A percentile compares a stretch with the other conserved stretches of the same genome.
These are phyloP conservation scores for Tetragnatha montana DNA, from an alignment of 2,888 invertebrate genomes.

Conservation along the genomic window DNA sequence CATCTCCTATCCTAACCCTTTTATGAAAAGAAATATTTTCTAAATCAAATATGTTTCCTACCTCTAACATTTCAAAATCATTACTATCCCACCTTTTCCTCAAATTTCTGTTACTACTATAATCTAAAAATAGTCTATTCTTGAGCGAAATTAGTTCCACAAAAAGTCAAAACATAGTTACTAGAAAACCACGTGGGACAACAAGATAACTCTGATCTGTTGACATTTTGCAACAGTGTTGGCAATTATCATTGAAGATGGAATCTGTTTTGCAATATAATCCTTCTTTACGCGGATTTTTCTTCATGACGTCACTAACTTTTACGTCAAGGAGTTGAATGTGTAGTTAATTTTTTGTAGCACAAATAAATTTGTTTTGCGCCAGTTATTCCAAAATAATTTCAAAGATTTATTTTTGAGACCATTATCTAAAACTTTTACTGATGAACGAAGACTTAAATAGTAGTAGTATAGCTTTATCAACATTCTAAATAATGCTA, in stretches of 20 bases:
- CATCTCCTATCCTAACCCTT: no score
- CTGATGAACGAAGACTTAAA: no score
- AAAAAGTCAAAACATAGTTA: not conserved
- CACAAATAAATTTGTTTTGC: not conserved
- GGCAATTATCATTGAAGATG: not conserved
- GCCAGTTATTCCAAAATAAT: not conserved
- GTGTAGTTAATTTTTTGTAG: not conserved
- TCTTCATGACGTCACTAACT: not conserved
- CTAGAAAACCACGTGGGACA: not conserved
- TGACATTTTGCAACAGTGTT: not conserved
- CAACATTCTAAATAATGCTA: no score
- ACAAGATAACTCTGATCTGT: not conserved
- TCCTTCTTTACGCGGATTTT: not conserved
- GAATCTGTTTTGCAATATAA: not conserved
- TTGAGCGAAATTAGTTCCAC: not conserved
- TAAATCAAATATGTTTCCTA: not conserved
- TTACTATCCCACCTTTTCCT: not conserved
- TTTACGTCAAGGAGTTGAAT: not conserved
- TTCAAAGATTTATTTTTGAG: not conserved
- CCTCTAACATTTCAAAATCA: not conserved
- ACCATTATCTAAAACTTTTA: no score
- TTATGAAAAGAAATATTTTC: not conserved
- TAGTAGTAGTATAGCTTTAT: no score
- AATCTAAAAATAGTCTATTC: not conserved
- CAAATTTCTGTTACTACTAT: not conserved